Conservation (phyloP, 35 echinoderm and acorn worm species). For the Ptychodera flava region DNA sequence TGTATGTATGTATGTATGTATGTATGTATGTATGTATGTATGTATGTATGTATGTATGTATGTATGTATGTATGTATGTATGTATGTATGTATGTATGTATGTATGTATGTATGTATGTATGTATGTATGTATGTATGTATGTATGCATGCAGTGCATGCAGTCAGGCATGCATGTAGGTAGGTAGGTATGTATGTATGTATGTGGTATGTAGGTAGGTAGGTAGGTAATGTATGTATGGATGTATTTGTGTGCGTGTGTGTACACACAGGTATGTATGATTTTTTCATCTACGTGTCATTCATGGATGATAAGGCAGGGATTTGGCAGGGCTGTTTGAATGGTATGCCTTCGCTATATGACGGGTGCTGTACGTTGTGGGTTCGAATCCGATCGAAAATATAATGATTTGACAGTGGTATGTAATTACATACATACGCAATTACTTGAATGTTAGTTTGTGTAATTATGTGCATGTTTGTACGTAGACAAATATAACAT, state of each 20-base stretch:
- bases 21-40: conserved; percentile 2
- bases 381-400: too few relatives aligned
- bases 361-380: too few relatives aligned
- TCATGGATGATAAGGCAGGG: too few relatives aligned
- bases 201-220: not conserved
- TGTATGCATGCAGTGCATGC: not conserved
- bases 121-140: conserved; percentile 2
- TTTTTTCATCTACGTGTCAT: too few relatives aligned
- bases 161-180: not conserved
- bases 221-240: not conserved
- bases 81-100: not conserved
- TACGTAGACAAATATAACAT: too few relatives aligned
- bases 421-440: too few relatives aligned
- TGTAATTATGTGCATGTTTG: too few relatives aligned
- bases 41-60: not conserved
- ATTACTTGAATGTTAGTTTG: too few relatives aligned
- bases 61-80: not conserved
- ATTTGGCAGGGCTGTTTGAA: too few relatives aligned
- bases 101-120: not conserved
- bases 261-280: not conserved
- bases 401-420: too few relatives aligned
- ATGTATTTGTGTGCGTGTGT: not conserved
- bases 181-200: not conserved
- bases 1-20: conserved; percentile 2
- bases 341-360: too few relatives aligned